These are phyloP conservation scores for Leucophenga montana DNA, from an alignment of 2,888 invertebrate genomes.

Conservation along the genomic window DNA sequence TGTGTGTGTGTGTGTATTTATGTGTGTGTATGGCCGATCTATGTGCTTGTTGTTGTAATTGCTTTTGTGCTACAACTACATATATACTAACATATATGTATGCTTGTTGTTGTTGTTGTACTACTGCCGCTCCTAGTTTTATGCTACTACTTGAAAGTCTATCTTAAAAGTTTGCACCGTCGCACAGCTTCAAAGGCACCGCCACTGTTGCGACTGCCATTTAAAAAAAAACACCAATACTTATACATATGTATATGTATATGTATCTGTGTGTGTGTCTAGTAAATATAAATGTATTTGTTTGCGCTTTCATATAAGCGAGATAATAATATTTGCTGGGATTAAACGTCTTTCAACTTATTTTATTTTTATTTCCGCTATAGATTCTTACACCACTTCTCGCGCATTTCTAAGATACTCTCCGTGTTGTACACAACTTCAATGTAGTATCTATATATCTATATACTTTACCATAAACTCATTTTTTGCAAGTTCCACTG, in stretches of 20 bases:
- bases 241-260: conserved; percentile 6
- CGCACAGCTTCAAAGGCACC: too few relatives aligned
- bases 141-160: too few relatives aligned
- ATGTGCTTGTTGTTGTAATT: conserved; percentile 26
- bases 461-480: conserved; percentile 12
- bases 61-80: conserved; percentile 33
- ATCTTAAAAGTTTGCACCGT: too few relatives aligned
- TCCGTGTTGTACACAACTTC: not conserved
- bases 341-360: not conserved
- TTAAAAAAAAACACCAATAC: conserved; percentile 22
- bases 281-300: too few relatives aligned
- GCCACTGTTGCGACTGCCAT: not conserved
- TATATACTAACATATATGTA: conserved; percentile 32
- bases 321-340: not conserved
- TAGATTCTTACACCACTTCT: not conserved
- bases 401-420: not conserved
- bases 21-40: not conserved
- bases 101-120: conserved; percentile 35
- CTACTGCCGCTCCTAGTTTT: conserved; percentile 11
- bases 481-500: not conserved
- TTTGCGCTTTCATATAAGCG: too few relatives aligned
- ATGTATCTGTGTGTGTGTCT: not conserved
- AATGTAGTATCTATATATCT: not conserved
- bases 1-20: conserved; percentile 40
- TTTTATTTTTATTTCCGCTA: not conserved